Evolutionary conservation across 1,140 invertebrate genomes (phyloP), one percentile per base, ranked within the genome.

Genomic region (Drosophila bipectinata): DNA sequence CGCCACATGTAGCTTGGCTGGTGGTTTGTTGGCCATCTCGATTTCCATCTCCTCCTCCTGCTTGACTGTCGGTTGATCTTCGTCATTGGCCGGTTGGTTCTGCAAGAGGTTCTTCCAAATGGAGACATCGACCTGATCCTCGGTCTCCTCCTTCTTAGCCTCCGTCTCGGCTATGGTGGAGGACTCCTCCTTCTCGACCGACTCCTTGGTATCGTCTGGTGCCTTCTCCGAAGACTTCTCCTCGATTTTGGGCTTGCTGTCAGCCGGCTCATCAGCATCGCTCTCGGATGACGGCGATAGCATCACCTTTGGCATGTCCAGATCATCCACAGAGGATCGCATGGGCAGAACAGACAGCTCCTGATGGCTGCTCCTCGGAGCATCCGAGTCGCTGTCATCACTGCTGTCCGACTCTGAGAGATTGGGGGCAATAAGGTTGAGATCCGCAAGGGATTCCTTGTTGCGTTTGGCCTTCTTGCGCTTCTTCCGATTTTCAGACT

Each of bases 371-470:
- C 63, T 49, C 24, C 63, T 58, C n/a, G 62, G 41, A 18, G 62
- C 72, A 53, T 84, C 85, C 0, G 93, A 92, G 64, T 96, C 95
- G 6, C 95, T 95, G 71, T 96, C 96, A 72, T 96, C 96, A 89
- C 95, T 96, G 63, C 94, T 95, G 77, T 95, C 95, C 91, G 95
- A 95, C 79, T 97, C 96, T 1, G 96, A 97, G 49, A 97, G 92
- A 93, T 97, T 97, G 34, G 96, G 92, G 4, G 95, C 96, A 2
- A 96, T 96, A 5, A 97, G 92, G 92, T 97, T 96, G 0, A 92
- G 68, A 61, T 92, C 91, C 60, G 84, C 90, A 37, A 94, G 75
- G 64, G 95, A 94, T 24, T 93, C 92, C 58, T 94, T 93, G 21
- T 93, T 92, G 78, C 93, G 93, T 41, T 92, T 92, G 79, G 94